Evolutionary conservation across 1,140 invertebrate species (phyloP).

Genomic region (Trachymyrmex cornetzi): DNA sequence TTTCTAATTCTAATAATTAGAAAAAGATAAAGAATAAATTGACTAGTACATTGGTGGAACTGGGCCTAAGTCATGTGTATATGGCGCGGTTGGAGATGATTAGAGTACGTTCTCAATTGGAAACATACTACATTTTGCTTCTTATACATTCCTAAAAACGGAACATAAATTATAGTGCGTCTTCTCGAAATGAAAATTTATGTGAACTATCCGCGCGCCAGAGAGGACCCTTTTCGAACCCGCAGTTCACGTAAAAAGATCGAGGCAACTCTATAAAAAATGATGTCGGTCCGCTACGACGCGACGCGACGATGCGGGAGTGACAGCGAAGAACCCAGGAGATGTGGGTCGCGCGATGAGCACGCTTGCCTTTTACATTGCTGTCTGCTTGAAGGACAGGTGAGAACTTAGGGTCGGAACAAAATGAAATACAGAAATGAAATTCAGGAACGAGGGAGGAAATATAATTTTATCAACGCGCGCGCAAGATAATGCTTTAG

Average conservation of each 20-base stretch:
- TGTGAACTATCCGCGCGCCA: constrained; percentile 22
- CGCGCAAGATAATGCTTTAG: not conserved
- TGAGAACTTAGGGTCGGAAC: constrained; percentile 9
- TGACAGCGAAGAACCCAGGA: constrained; percentile 9
- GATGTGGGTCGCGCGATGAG: constrained; percentile 34
- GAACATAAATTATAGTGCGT: constrained; percentile 27
- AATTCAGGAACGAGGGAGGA: not conserved
- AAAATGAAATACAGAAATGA: constrained; percentile 3
- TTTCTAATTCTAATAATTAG: no score
- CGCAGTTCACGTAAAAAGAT: constrained; percentile 30
- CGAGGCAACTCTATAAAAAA: constrained; percentile 18
- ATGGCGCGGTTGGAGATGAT: not conserved
- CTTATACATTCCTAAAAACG: not conserved
- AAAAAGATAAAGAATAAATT: no score
- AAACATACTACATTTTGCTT: not conserved
- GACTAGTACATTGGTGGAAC: no score
- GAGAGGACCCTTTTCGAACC: not conserved
- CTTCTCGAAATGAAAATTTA: constrained; percentile 70
- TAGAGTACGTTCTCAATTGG: constrained; percentile 1
- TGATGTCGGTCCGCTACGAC: constrained; percentile 35
- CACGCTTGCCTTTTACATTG: constrained; percentile 30
- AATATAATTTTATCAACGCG: not conserved
- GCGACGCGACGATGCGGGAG: constrained; percentile 44
- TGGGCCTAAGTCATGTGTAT: not conserved
- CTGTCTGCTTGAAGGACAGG: constrained; percentile 19